These are phyloP conservation scores for Hylyphantes graminicola DNA, from an alignment of 1,140 invertebrate species.

Conservation along the genomic window DNA sequence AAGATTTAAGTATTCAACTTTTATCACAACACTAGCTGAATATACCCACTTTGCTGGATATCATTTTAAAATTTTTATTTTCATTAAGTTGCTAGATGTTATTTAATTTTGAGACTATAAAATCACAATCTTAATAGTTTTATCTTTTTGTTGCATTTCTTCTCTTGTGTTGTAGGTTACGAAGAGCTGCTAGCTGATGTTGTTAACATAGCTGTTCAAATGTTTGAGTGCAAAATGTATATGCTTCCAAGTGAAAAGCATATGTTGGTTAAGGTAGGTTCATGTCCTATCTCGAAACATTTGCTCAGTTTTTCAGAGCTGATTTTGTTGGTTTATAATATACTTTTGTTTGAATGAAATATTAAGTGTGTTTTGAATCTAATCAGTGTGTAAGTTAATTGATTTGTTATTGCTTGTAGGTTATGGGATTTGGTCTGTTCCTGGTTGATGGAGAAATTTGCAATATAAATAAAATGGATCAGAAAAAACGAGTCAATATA, in stretches of 20 bases:
- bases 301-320: not conserved
- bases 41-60: too few species aligned
- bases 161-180: constrained; percentile 72
- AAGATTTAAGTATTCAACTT: too few species aligned
- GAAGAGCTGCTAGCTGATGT: constrained; percentile 97
- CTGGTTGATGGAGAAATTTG: constrained; percentile 94
- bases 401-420: constrained; percentile 65
- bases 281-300: not conserved
- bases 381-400: constrained; percentile 63
- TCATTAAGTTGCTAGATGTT: too few species aligned
- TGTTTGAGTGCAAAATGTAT: constrained; percentile 99
- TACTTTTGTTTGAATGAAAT: not conserved
- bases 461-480: constrained; percentile 97
- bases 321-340: not conserved
- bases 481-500: constrained; percentile 95
- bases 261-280: constrained; percentile 89
- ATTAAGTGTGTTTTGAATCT: constrained; percentile 21
- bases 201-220: constrained; percentile 96
- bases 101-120: too few species aligned
- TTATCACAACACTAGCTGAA: too few species aligned
- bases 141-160: too few species aligned
- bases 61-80: too few species aligned
- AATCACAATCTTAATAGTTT: too few species aligned
- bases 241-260: constrained; percentile 97
- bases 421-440: constrained; percentile 98